These are phyloP conservation scores for Mus spicilegus DNA, from an alignment of 2,113 vertebrate species.

Conservation along the genomic window DNA sequence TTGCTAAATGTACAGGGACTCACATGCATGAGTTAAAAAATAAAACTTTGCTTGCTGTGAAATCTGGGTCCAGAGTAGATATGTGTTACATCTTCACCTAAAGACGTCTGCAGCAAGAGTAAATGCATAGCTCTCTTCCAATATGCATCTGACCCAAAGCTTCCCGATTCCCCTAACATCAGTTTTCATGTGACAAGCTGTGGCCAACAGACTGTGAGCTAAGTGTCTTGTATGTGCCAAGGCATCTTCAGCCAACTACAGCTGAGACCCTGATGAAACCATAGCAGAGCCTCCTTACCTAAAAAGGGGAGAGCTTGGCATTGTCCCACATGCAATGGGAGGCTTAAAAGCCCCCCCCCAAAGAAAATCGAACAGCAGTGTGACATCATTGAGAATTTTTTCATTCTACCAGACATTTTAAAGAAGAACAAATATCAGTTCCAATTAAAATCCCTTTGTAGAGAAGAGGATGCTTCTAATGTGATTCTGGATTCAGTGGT, in stretches of 20 bases:
- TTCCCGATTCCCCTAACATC: neutral
- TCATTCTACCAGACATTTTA: neutral
- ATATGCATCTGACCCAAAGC: neutral
- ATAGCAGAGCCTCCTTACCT: too few species aligned
- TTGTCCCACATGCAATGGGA: neutral
- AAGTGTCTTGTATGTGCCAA: neutral
- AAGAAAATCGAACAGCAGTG: neutral
- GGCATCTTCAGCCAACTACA: neutral
- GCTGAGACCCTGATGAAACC: neutral
- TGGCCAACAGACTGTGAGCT: neutral
- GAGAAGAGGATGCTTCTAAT: neutral
- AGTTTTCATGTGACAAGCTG: neutral
- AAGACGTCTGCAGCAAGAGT: neutral
- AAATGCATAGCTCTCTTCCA: neutral
- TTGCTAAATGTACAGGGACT: neutral
- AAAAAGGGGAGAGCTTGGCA: fast-evolving
- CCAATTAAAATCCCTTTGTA: neutral
- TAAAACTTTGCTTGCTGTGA: neutral
- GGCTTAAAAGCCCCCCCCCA: neutral
- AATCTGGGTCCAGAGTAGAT: neutral
- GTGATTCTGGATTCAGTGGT: neutral
- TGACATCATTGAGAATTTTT: neutral
- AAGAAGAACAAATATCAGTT: neutral
- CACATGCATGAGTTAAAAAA: neutral
- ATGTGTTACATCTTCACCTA: neutral